Conservation (phyloP, 2,113 vertebrate species). For the Gyps fulvus region DNA sequence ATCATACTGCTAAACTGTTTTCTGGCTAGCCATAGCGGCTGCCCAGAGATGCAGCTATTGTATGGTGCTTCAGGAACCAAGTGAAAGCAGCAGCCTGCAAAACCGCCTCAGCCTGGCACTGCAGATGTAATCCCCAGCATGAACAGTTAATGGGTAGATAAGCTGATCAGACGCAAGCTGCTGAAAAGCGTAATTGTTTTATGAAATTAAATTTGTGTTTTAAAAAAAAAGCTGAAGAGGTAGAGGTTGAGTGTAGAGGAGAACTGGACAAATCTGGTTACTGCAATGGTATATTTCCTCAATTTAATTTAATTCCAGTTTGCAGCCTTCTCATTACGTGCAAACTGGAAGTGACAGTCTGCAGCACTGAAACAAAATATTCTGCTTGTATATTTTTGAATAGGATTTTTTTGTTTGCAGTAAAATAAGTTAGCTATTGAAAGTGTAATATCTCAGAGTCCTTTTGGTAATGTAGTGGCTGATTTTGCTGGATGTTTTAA, state of each 20-base stretch:
- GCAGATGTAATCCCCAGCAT: not conserved
- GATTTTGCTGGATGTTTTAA: not conserved
- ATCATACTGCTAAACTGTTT: not conserved
- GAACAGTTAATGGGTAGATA: not conserved
- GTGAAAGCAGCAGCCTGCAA: not conserved
- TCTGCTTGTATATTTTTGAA: not conserved
- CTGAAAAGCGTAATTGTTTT: constrained; percentile 16
- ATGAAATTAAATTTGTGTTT: not conserved
- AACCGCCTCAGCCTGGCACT: not conserved
- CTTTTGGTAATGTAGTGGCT: not conserved
- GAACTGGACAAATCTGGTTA: constrained; percentile 24
- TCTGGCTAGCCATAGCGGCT: accelerated
- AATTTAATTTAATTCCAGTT: constrained; percentile 21
- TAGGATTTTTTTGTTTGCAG: not conserved
- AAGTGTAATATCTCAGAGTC: not conserved
- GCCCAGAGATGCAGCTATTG: not conserved
- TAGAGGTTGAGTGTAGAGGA: not conserved
- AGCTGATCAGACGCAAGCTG: not conserved
- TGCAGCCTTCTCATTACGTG: not conserved
- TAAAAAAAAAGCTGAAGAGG: not conserved
- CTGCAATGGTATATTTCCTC: not conserved
- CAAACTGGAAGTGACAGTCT: not conserved
- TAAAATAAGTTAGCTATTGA: not conserved
- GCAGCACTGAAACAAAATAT: not conserved
- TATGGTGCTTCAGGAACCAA: accelerated